These are phyloP conservation scores for Anthrax anthrax DNA, from an alignment of 2,888 invertebrate genomes.

Conservation along the genomic window DNA sequence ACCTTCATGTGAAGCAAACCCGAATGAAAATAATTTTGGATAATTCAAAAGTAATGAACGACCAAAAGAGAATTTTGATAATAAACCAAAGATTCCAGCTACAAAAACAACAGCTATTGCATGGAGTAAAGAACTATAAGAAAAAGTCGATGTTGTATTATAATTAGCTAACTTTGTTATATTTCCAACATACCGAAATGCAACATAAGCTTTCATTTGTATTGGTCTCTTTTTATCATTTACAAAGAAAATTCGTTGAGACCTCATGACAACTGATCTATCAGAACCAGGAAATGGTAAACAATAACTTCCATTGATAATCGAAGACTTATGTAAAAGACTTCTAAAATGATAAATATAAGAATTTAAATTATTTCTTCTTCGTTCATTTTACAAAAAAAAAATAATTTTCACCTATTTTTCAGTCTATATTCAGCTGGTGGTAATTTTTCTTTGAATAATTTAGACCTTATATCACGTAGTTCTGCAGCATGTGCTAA, in stretches of 20 bases:
- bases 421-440: conserved; percentile 45
- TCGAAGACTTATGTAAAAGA: conserved; percentile 37
- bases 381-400: no score
- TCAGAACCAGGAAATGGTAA: conserved; percentile 75
- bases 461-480: conserved; percentile 44
- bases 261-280: conserved; percentile 62
- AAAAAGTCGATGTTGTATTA: not conserved
- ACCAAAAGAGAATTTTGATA: conserved; percentile 48
- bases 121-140: conserved; percentile 37
- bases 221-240: conserved; percentile 54
- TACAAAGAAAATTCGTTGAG: conserved; percentile 62
- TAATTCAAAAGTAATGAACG: conserved; percentile 50
- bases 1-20: conserved; percentile 50
- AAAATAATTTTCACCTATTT: conserved; percentile 21
- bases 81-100: conserved; percentile 44
- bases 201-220: conserved; percentile 64
- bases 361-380: no score
- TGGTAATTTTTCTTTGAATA: conserved; percentile 53
- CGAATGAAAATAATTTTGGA: conserved; percentile 57
- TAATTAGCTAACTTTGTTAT: not conserved
- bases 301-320: conserved; percentile 44
- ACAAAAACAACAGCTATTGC: conserved; percentile 39
- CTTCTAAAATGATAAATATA: no score
- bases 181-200: conserved; percentile 25
- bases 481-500: conserved; percentile 51